phyloP scores from a whole-genome alignment of 2,888 invertebrate species.

The Schrankia costaestrigalis region DNA sequence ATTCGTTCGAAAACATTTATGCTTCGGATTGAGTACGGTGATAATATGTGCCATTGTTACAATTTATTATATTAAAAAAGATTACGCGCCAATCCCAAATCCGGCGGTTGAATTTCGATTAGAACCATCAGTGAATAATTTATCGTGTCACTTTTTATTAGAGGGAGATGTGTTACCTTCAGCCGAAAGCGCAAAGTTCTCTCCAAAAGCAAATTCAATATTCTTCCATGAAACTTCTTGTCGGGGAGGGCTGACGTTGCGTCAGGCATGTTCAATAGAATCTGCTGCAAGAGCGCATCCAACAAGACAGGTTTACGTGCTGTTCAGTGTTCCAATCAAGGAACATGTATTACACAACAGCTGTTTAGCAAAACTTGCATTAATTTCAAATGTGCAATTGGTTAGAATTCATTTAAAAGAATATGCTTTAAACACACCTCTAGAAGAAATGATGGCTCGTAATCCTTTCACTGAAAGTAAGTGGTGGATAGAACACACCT shows the following conservation, averaged over 20 bases:
- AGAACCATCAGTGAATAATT: constrained; percentile 2
- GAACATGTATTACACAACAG: constrained; percentile 7
- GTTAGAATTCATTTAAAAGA: constrained; percentile 31
- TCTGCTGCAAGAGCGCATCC: constrained; percentile 84
- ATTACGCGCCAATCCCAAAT: no score
- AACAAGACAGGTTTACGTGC: constrained; percentile 74
- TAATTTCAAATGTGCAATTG: constrained; percentile 14
- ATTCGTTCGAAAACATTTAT: no score
- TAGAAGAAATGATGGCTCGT: constrained; percentile 75
- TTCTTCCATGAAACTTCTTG: constrained; percentile 86
- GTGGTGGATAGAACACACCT: constrained; percentile 77
- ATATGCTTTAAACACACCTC: constrained; percentile 78
- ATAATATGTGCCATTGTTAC: constrained; percentile 8
- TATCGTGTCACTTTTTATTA: constrained; percentile 16
- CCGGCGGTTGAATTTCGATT: no score
- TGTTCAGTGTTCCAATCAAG: constrained; percentile 50
- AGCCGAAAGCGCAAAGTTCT: constrained; percentile 25
- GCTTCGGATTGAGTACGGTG: constrained; percentile 6
- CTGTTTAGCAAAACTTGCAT: constrained; percentile 11
- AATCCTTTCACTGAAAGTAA: constrained; percentile 71
- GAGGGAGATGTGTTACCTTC: constrained; percentile 32
- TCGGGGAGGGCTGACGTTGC: constrained; percentile 66
- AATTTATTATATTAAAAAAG: constrained; percentile 13
- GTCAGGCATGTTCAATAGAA: constrained; percentile 86
- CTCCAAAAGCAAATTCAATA: constrained; percentile 67